Evolutionary conservation across 2,113 vertebrate genomes (phyloP), one percentile per base, ranked within the genome.

Genomic region (Cranoglanis bouderius): DNA sequence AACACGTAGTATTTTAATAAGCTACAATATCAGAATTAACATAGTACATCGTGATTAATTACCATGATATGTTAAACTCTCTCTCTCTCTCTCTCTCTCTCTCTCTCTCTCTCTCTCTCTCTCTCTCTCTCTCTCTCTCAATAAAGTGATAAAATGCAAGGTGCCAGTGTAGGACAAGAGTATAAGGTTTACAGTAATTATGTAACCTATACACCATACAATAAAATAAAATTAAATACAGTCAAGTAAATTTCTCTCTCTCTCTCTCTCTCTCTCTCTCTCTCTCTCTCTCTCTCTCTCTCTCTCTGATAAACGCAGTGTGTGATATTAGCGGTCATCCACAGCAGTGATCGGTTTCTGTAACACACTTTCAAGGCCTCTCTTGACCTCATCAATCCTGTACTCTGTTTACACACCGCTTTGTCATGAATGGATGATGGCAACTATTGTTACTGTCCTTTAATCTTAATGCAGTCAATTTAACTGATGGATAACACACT

Each of bases 281-380:
- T 61, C 21, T 61, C 6, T 61, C 19, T 61, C 19, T 61, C 19
- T 59, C 59, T 61, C 24, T 26, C 59, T 61, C 18, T 57, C 18
- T 57, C 18, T 57, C 16, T 57, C 16, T 61, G 38, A 46, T 46
- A 46, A 46, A 46, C 43, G 43, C 43, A 46, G 77, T 29, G 77
- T 51, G 51, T 57, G 29, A 72, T 61, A 74, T 90, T 88, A 90
- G 38, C 24, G 18, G 77, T 16, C 77, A 32, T 81, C 29, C 53
- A n/a, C 18, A 67, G 32, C 85, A 75, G 24, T 55, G 51, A 86
- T 86, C 6, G 26, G 32, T 86, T 86, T 85, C 29, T 85, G 57
- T 26, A 78, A 65, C 55, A 67, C 53, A 43, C 43, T 51, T 24
- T 51, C 94, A 92, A 92, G 93, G 87, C 19, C 46, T 75, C n/a